phyloP scores from a whole-genome alignment of 2,888 invertebrate genomes.

The Ctena decussata region DNA sequence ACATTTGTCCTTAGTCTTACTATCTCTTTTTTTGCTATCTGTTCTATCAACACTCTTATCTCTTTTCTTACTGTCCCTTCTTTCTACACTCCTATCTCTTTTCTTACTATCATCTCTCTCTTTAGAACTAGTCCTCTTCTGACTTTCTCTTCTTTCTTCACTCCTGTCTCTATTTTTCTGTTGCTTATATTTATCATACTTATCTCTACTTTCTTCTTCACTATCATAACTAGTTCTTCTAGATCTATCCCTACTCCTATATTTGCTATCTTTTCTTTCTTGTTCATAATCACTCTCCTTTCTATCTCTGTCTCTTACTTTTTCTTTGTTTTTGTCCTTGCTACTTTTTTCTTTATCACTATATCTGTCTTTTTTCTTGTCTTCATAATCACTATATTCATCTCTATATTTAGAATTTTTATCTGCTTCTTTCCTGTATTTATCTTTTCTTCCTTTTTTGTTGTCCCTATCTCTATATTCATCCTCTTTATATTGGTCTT shows the following conservation, averaged over 20 bases:
- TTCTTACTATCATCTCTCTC: neutral
- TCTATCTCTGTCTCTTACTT: neutral
- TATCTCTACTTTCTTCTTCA: neutral
- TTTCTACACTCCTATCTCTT: conserved; percentile 4
- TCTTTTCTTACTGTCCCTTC: neutral
- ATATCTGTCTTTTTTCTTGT: neutral
- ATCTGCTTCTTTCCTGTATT: neutral
- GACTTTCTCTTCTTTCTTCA: conserved; percentile 18
- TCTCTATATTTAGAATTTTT: neutral
- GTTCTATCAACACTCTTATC: neutral
- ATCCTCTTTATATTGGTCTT: neutral
- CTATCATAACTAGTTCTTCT: neutral
- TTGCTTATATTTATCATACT: neutral
- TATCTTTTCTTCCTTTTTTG: neutral
- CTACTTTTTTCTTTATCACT: neutral
- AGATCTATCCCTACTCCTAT: neutral
- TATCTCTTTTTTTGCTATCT: neutral
- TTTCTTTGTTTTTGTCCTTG: neutral
- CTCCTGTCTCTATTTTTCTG: neutral
- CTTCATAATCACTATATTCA: neutral
- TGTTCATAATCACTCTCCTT: neutral
- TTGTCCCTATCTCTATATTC: neutral
- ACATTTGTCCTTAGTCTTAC: neutral
- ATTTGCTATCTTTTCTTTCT: neutral
- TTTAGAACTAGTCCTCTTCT: conserved; percentile 17